These are phyloP conservation scores for Mallotus villosus DNA, from an alignment of 2,797 vertebrate species.

Conservation along the genomic window DNA sequence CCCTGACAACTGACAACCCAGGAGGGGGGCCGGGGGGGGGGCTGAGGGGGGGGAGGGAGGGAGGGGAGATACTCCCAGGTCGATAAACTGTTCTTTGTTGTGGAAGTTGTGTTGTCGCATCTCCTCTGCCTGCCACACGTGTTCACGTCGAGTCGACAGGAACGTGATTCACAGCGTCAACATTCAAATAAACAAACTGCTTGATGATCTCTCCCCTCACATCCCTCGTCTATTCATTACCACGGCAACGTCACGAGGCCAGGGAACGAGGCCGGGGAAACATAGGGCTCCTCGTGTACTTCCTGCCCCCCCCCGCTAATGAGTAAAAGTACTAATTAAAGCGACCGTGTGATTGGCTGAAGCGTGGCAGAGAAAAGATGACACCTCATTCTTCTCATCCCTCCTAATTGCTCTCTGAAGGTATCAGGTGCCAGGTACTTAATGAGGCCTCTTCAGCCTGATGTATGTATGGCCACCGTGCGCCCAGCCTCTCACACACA, in stretches of 20 bases:
- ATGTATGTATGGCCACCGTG: not conserved
- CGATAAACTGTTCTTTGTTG: conserved; percentile 2
- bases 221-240: not conserved
- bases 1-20: not conserved
- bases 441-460: conserved; percentile 12
- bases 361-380: conserved; percentile 59
- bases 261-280: too few relatives aligned
- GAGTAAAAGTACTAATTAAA: conserved; percentile 25
- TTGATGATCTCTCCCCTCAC: not conserved
- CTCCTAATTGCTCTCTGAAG: conserved; percentile 69
- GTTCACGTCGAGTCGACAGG: too few relatives aligned
- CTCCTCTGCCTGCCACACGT: not conserved
- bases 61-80: not conserved
- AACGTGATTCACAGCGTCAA: too few relatives aligned
- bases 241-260: too few relatives aligned
- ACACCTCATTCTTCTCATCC: conserved; percentile 43
- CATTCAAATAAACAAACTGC: too few relatives aligned
- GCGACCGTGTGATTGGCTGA: conserved; percentile 49
- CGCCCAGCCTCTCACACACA: too few relatives aligned
- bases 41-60: not conserved
- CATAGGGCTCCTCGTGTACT: too few relatives aligned
- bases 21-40: not conserved
- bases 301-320: not conserved
- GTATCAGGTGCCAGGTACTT: conserved; percentile 48
- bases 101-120: not conserved